Percentiles rank a stretch among this genome's conserved stretches.
Conservation (phyloP, 2,113 vertebrate species). For the Phrynosoma blainvillii region DNA sequence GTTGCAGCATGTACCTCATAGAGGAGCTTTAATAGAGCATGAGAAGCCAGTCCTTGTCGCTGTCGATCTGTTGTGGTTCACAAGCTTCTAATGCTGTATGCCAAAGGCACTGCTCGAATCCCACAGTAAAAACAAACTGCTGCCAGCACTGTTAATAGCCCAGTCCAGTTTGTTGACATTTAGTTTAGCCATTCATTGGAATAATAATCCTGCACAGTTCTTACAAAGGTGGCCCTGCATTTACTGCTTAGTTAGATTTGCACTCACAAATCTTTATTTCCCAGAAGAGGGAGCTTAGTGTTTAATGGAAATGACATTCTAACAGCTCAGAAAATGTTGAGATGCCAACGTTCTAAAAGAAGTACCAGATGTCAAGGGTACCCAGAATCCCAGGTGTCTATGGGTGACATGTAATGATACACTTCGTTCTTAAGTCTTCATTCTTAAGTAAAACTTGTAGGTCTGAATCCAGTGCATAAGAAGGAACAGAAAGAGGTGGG, state of each 20-base stretch:
- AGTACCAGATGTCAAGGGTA: neutral
- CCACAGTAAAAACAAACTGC: fast-evolving
- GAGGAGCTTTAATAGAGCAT: neutral
- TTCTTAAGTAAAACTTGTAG: too few relatives aligned
- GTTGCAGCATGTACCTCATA: neutral
- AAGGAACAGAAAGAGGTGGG: neutral
- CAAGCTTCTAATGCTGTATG: neutral
- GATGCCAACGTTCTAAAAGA: neutral
- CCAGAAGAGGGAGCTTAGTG: neutral
- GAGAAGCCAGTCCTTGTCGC: neutral
- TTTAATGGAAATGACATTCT: neutral
- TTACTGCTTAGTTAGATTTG: constrained; percentile 26
- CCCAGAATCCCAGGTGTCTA: neutral
- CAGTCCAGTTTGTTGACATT: neutral
- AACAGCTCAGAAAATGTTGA: neutral
- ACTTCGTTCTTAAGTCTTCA: neutral
- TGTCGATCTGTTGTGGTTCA: neutral
- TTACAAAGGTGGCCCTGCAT: constrained; percentile 13
- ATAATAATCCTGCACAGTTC: neutral
- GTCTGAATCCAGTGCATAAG: too few relatives aligned
- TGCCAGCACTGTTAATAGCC: constrained; percentile 14
- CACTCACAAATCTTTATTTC: constrained; percentile 45
- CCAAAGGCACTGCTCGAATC: neutral
- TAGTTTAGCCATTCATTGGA: neutral
- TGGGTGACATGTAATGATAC: neutral